Percentiles rank a stretch among this genome's conserved stretches.
These are phyloP conservation scores for Cosmia trapezina DNA, from an alignment of 2,888 invertebrate species.

Conservation along the genomic window DNA sequence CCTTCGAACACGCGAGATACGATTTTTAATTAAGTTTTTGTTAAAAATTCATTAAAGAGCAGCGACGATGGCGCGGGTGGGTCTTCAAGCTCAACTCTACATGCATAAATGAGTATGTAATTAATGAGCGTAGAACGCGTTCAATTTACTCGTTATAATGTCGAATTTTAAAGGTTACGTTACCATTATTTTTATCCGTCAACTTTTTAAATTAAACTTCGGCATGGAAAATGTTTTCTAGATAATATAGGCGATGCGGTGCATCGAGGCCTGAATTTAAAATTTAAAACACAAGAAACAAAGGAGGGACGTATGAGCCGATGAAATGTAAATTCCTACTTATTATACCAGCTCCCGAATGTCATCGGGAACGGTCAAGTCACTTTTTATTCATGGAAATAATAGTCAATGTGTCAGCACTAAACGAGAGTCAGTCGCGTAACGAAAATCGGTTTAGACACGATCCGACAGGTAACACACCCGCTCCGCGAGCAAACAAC, in stretches of 20 bases:
- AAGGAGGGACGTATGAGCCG: constrained; percentile 71
- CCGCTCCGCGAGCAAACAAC: constrained; percentile 31
- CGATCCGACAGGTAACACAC: constrained; percentile 62
- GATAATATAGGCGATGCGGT: constrained; percentile 52
- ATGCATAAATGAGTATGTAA: constrained; percentile 87
- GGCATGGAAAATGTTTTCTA: constrained; percentile 62
- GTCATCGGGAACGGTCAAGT: constrained; percentile 78
- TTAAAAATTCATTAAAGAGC: constrained; percentile 89
- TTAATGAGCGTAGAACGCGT: constrained; percentile 83
- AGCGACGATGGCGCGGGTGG: constrained; percentile 80
- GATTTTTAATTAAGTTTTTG: constrained; percentile 91
- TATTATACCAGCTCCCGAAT: constrained; percentile 81
- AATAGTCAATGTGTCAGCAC: constrained; percentile 81
- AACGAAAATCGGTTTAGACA: constrained; percentile 66
- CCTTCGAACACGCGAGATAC: constrained; percentile 89
- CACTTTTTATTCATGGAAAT: constrained; percentile 83
- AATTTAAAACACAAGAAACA: constrained; percentile 73
- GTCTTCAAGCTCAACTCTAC: constrained; percentile 76
- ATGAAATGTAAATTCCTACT: constrained; percentile 81
- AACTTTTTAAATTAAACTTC: constrained; percentile 78
- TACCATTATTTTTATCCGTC: constrained; percentile 74
- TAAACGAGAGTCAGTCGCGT: constrained; percentile 64
- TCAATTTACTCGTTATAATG: constrained; percentile 75
- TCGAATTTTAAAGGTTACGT: constrained; percentile 78
- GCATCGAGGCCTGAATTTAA: constrained; percentile 66